Conservation (phyloP, 2,888 invertebrate genomes). For the Xylota sylvarum region DNA sequence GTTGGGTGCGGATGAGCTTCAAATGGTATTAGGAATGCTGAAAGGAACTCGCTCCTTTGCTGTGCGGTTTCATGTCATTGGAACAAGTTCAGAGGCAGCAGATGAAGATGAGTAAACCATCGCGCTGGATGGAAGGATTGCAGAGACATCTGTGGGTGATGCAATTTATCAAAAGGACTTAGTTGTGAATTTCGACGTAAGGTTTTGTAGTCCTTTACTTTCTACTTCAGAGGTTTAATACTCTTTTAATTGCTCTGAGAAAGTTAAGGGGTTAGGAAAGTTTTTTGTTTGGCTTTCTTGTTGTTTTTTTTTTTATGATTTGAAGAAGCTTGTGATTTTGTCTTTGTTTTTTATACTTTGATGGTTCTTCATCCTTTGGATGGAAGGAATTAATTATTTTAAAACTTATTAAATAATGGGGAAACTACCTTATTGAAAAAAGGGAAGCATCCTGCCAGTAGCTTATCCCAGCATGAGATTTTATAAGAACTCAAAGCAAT, state of each 20-base stretch:
- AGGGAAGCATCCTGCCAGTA: too few relatives aligned
- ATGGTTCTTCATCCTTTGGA: background rate
- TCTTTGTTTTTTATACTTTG: background rate
- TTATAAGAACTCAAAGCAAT: too few relatives aligned
- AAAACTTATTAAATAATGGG: too few relatives aligned
- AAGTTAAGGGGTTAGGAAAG: slow-evolving; percentile 29
- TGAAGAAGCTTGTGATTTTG: background rate
- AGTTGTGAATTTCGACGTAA: slow-evolving; percentile 60
- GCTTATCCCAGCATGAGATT: too few relatives aligned
- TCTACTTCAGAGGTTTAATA: slow-evolving; percentile 52
- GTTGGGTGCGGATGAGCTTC: slow-evolving; percentile 61
- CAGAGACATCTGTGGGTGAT: slow-evolving; percentile 69
- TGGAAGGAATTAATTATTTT: too few relatives aligned
- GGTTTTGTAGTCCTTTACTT: slow-evolving; percentile 56
- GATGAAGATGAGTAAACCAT: slow-evolving; percentile 64
- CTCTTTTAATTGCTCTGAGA: slow-evolving; percentile 61
- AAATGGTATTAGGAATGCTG: slow-evolving; percentile 66
- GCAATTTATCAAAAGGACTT: slow-evolving; percentile 75
- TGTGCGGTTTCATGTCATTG: slow-evolving; percentile 55
- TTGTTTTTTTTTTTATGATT: background rate
- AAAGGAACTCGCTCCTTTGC: slow-evolving; percentile 51
- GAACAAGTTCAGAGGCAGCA: slow-evolving; percentile 23
- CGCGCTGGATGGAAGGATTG: slow-evolving; percentile 43
- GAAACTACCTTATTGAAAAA: too few relatives aligned
- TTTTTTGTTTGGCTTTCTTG: background rate